Percentiles rank a stretch among this genome's conserved stretches.
Evolutionary conservation across 2,113 vertebrate genomes (phyloP).

Genomic region (Echinops telfairi): DNA sequence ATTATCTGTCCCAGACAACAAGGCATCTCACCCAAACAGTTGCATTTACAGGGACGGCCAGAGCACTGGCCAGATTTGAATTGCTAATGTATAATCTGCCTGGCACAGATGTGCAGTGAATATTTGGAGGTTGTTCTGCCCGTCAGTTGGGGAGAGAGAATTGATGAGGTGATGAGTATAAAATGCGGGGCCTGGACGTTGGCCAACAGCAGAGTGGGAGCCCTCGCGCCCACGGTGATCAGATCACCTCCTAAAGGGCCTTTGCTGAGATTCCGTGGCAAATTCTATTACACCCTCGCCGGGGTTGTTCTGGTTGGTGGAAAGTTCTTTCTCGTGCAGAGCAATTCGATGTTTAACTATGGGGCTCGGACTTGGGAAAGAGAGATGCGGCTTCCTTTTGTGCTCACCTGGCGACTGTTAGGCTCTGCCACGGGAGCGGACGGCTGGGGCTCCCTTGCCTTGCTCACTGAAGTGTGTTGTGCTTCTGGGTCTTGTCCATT

Average conservation of each 20-base stretch:
- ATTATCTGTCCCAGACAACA: conserved; percentile 89
- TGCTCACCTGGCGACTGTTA: neutral
- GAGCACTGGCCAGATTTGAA: conserved; percentile 87
- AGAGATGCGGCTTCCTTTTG: conserved; percentile 6
- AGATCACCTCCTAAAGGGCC: conserved; percentile 85
- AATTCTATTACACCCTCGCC: conserved; percentile 86
- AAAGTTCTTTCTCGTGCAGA: conserved; percentile 82
- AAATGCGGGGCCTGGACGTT: conserved; percentile 91
- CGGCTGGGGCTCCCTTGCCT: neutral
- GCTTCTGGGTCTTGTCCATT: conserved; percentile 29
- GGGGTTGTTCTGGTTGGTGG: conserved; percentile 82
- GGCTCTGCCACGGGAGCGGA: neutral
- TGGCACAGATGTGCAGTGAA: conserved; percentile 92
- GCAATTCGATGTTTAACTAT: conserved; percentile 70
- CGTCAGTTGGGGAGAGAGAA: conserved; percentile 91
- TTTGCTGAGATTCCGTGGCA: conserved; percentile 81
- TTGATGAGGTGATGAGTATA: conserved; percentile 94
- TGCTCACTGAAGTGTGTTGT: neutral
- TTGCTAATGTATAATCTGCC: conserved; percentile 92
- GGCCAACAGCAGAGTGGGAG: conserved; percentile 93
- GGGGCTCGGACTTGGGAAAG: conserved; percentile 76
- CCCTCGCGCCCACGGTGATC: conserved; percentile 86
- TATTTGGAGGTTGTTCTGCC: conserved; percentile 90
- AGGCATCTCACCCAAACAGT: conserved; percentile 89
- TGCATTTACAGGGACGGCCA: conserved; percentile 86